These are phyloP conservation scores for Emmelina monodactyla DNA, from an alignment of 2,888 invertebrate species.

Conservation along the genomic window DNA sequence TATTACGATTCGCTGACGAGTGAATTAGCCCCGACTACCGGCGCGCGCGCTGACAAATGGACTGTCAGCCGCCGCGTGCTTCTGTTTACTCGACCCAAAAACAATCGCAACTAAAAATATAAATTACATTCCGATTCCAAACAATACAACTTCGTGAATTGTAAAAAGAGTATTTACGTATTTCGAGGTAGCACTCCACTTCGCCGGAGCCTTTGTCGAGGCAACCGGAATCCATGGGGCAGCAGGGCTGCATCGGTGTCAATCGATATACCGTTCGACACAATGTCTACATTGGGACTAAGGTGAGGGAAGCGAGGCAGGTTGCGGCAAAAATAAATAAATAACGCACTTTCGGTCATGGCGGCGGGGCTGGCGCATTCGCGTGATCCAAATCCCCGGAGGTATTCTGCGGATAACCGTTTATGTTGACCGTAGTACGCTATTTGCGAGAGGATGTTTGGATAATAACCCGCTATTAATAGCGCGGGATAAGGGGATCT, in stretches of 20 bases:
- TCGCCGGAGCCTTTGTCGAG: constrained; percentile 72
- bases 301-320: constrained; percentile 38
- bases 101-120: constrained; percentile 62
- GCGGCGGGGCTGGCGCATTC: constrained; percentile 24
- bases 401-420: constrained; percentile 25
- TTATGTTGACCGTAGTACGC: neutral
- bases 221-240: constrained; percentile 69
- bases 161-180: constrained; percentile 64
- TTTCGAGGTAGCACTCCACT: constrained; percentile 74
- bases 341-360: constrained; percentile 59
- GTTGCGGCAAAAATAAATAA: constrained; percentile 51
- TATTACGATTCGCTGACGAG: constrained; percentile 11
- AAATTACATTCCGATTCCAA: constrained; percentile 57
- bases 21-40: constrained; percentile 27
- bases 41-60: constrained; percentile 48
- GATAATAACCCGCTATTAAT: constrained; percentile 34
- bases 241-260: constrained; percentile 34
- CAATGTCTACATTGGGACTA: constrained; percentile 53
- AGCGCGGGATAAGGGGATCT: too few relatives aligned
- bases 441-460: constrained; percentile 49
- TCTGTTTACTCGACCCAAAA: constrained; percentile 63
- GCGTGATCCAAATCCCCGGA: constrained; percentile 47
- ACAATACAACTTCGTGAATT: constrained; percentile 43
- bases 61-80: constrained; percentile 38
- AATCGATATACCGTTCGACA: constrained; percentile 33